These are phyloP conservation scores for Melopsittacus undulatus DNA, from an alignment of 2,797 vertebrate species.

Conservation along the genomic window DNA sequence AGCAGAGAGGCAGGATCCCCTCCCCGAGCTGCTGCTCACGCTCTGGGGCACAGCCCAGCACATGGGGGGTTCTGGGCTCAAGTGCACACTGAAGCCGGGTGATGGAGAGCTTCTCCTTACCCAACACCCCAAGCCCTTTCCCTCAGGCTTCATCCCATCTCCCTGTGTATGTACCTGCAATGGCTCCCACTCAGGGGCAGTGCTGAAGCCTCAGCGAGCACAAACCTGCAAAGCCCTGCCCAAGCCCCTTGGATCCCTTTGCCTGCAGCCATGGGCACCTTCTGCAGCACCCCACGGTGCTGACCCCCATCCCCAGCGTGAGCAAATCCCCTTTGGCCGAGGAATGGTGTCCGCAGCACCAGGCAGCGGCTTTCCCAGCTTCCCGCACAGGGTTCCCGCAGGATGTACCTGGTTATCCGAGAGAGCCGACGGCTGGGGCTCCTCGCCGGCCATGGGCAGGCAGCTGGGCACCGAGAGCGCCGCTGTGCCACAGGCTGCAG, in stretches of 20 bases:
- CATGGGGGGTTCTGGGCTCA: no score
- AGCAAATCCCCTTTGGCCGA: neutral
- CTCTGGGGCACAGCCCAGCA: no score
- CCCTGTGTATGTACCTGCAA: no score
- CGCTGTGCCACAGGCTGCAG: no score
- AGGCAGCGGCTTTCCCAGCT: neutral
- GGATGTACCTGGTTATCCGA: neutral
- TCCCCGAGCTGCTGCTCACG: no score
- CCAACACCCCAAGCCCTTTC: no score
- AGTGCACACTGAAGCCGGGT: no score
- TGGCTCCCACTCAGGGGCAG: no score
- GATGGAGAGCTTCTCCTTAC: no score
- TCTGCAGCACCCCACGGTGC: accelerated
- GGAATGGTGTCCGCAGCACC: accelerated
- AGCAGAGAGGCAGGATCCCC: no score
- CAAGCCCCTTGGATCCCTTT: accelerated
- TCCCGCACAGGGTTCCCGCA: neutral
- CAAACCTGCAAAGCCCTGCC: neutral
- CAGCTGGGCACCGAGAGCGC: accelerated
- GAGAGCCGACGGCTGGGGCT: neutral
- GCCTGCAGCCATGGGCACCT: neutral
- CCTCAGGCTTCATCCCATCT: no score
- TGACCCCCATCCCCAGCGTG: accelerated
- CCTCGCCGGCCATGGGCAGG: accelerated
- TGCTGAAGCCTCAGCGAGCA: neutral